Percentiles rank a stretch among this genome's conserved stretches.
phyloP scores from a whole-genome alignment of 2,888 invertebrate species.

The Latrodectus elegans region DNA sequence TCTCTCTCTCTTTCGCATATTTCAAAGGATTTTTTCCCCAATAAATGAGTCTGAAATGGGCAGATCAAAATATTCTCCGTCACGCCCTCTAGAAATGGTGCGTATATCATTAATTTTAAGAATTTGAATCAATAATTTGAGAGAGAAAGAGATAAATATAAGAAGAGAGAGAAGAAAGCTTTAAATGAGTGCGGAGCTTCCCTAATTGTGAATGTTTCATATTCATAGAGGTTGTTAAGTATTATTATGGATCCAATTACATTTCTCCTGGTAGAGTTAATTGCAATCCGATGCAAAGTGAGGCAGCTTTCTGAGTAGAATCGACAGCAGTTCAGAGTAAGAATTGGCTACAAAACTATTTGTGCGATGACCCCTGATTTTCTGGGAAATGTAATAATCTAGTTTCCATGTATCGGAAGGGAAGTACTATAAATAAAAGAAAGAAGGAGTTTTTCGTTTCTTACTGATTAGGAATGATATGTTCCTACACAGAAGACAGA shows the following conservation, averaged over 20 bases:
- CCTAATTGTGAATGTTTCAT: background rate
- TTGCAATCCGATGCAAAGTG: slow-evolving; percentile 13
- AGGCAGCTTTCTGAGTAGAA: background rate
- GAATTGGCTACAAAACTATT: background rate
- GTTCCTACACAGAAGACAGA: no score
- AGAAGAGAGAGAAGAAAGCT: background rate
- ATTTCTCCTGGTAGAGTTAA: background rate
- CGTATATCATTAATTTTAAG: background rate
- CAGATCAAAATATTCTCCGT: background rate
- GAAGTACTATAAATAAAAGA: no score
- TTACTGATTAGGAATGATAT: no score
- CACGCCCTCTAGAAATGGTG: background rate
- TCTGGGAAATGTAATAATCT: no score
- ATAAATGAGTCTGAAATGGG: background rate
- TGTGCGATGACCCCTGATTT: background rate
- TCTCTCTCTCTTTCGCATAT: no score
- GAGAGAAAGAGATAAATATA: background rate
- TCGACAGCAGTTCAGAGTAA: no score
- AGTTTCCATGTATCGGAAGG: no score
- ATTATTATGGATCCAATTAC: slow-evolving; percentile 38
- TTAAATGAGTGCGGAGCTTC: background rate
- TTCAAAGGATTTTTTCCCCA: no score
- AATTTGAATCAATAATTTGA: slow-evolving; percentile 5
- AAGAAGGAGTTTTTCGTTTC: no score
- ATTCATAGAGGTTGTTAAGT: slow-evolving; percentile 15